These are phyloP conservation scores for Eolophus roseicapilla DNA, from an alignment of 2,113 vertebrate species.

Conservation along the genomic window DNA sequence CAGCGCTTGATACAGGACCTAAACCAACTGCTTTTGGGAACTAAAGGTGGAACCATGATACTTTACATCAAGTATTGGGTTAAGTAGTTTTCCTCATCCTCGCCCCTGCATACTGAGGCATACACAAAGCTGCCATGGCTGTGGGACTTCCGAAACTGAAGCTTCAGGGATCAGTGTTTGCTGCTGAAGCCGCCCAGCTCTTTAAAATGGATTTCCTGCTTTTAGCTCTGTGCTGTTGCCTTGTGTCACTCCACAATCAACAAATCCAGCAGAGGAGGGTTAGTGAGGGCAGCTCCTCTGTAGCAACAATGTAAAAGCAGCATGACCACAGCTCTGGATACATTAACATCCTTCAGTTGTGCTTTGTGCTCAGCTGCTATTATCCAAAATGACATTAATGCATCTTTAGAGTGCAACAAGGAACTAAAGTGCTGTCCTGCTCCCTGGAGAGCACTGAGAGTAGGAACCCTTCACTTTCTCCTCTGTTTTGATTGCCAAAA, in stretches of 20 bases:
- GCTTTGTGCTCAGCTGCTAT: neutral
- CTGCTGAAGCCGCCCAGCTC: neutral
- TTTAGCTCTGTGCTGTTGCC: neutral
- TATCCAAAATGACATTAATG: neutral
- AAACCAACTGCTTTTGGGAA: neutral
- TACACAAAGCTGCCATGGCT: neutral
- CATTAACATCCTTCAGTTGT: neutral
- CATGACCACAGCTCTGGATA: neutral
- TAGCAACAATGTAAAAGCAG: neutral
- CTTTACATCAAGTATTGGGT: neutral
- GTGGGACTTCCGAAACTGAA: accelerated
- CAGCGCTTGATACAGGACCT: neutral
- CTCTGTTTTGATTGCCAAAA: neutral
- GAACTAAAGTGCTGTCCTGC: neutral
- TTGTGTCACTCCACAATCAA: neutral
- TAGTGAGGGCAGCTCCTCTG: neutral
- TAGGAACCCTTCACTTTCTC: neutral
- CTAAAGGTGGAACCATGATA: neutral
- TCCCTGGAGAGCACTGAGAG: neutral
- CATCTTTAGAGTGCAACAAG: neutral
- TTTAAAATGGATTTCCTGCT: neutral
- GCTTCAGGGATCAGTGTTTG: neutral
- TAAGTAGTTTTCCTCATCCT: neutral
- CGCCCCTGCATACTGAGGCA: accelerated
- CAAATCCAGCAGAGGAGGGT: neutral